phyloP scores from a whole-genome alignment of 1,140 invertebrate species.

The Nylanderia fulva region DNA sequence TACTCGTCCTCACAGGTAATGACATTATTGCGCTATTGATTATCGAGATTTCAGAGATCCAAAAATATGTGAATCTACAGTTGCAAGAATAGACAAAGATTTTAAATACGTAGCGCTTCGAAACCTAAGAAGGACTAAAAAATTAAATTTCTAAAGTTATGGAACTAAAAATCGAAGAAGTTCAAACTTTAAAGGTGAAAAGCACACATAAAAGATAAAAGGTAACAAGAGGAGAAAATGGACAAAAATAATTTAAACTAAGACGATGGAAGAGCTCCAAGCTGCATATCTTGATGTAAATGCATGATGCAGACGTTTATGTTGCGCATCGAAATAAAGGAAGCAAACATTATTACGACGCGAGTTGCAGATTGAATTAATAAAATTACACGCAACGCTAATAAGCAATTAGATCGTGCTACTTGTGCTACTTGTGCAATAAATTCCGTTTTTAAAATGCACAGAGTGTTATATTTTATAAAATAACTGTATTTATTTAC shows the following conservation, averaged over 20 bases:
- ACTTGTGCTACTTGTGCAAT: constrained; percentile 24
- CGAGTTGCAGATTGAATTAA: constrained; percentile 3
- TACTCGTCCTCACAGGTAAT: constrained; percentile 83
- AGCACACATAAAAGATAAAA: background rate
- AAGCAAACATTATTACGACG: constrained; percentile 8
- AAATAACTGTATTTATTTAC: background rate
- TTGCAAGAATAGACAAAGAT: background rate
- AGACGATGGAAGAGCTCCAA: background rate
- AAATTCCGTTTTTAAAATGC: background rate
- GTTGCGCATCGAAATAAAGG: background rate
- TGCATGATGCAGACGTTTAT: background rate
- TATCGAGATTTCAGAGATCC: background rate
- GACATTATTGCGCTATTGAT: background rate
- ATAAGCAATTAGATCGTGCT: constrained; percentile 36
- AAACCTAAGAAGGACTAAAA: background rate
- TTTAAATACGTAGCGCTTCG: background rate
- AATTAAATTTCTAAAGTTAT: background rate
- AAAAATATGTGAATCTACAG: background rate
- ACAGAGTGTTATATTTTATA: background rate
- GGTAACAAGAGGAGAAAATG: background rate
- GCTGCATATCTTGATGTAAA: constrained; percentile 1
- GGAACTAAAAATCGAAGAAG: background rate
- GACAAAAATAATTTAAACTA: background rate
- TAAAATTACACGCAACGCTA: constrained; percentile 23
- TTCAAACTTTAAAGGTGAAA: background rate